These are phyloP conservation scores for Hypomecis punctinalis DNA, from an alignment of 2,888 invertebrate species.

Conservation along the genomic window DNA sequence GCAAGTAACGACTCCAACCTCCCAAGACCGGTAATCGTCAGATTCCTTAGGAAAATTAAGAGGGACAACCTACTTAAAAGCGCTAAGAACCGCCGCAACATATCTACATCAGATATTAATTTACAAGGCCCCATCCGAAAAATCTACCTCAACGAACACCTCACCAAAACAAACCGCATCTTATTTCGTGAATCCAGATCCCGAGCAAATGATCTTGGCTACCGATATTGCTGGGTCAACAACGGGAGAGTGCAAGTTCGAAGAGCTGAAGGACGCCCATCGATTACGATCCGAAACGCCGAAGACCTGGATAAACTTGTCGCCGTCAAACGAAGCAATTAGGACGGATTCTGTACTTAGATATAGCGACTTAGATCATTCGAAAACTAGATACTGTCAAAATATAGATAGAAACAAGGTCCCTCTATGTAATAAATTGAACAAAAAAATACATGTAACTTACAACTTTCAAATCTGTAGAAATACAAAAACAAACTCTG, in stretches of 20 bases:
- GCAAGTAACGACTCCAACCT: background rate
- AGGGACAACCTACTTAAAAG: background rate
- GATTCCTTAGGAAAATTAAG: background rate
- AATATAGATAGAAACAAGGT: too few relatives aligned
- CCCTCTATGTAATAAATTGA: too few relatives aligned
- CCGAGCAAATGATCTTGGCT: background rate
- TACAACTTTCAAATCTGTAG: too few relatives aligned
- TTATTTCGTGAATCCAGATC: background rate
- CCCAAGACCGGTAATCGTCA: background rate
- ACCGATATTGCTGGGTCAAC: background rate
- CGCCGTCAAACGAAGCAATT: background rate
- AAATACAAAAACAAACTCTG: too few relatives aligned
- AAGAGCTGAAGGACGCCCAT: background rate
- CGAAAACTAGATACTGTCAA: too few relatives aligned
- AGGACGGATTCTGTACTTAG: too few relatives aligned
- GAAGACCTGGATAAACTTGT: background rate
- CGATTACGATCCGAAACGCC: background rate
- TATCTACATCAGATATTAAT: background rate
- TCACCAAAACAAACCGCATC: background rate
- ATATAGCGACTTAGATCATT: too few relatives aligned
- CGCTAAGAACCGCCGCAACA: background rate
- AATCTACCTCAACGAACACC: background rate
- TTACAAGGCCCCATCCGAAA: background rate
- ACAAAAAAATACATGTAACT: too few relatives aligned
- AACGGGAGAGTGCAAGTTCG: background rate